Evolutionary conservation across 2,888 invertebrate species (phyloP), one percentile per base, ranked within the genome.

Genomic region (Leuctra nigra): DNA sequence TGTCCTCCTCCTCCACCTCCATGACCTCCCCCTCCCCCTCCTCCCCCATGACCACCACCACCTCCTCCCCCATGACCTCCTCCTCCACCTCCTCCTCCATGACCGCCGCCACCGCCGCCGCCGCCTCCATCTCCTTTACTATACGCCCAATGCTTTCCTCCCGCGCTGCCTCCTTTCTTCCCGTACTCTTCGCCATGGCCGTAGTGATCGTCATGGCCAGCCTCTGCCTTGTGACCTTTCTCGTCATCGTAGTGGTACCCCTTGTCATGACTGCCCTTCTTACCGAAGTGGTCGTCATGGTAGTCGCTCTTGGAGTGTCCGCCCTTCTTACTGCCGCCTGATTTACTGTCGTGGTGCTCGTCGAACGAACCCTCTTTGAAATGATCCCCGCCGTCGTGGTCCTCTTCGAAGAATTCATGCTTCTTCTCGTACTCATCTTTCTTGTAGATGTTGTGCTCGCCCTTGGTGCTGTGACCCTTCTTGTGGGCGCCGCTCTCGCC

Each of bases 401-500:
- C 82, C 68, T 86, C 86, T 66, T 87, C 86, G 66, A 83, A 87
- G 73, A 86, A 87, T 66, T 86, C 86, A 29, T 84, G 81, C 59
- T 83, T 84, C 68, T 86, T 86, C 66, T 85, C 82, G 66, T 80
- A 87, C 65, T 86, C 86, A 63, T 87, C 86, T 65, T 85, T 86
- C 66, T 86, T 86, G 68, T 84, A 84, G 46, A 86, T 77, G 65
- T 82, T 84, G 66, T 87, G 86, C 65, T 82, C 82, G 1, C 87
- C 86, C 68, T 86, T 84, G 0, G 86, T 86, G 68, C 80, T 84
- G 69, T 86, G 84, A 0, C 86, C 86, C 68, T 86, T 86, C 6
- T 81, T 78, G 63, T 86, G 84, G 61, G 83, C 80, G 0, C 84
- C 85, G 0, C 80, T 79, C 9, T 77, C 74, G 36, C 77, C 79